These are phyloP conservation scores for Thaumatotibia leucotreta DNA, from an alignment of 1,140 invertebrate genomes.

Conservation along the genomic window DNA sequence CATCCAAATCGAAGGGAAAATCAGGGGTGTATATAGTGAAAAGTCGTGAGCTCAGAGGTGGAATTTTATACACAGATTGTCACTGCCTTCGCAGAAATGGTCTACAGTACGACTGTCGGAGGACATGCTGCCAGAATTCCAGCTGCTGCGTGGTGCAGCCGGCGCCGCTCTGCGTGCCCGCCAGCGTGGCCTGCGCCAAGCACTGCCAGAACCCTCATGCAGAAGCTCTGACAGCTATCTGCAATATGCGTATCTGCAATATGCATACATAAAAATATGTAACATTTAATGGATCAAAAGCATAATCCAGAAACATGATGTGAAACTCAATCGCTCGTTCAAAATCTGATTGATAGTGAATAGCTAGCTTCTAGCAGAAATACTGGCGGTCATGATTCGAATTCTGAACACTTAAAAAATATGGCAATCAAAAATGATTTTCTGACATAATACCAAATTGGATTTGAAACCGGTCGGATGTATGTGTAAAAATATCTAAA, in stretches of 20 bases:
- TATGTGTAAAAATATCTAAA: slow-evolving; percentile 34
- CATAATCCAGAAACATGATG: not conserved
- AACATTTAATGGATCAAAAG: slow-evolving; percentile 23
- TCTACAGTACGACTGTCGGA: slow-evolving; percentile 83
- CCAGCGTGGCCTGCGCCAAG: slow-evolving; percentile 53
- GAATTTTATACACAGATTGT: slow-evolving; percentile 81
- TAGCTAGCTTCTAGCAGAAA: not conserved
- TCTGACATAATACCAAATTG: slow-evolving; percentile 39
- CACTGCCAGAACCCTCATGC: slow-evolving; percentile 54
- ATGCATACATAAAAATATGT: slow-evolving; percentile 19
- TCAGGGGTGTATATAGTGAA: not conserved
- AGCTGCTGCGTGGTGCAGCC: slow-evolving; percentile 80
- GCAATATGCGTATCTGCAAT: slow-evolving; percentile 34
- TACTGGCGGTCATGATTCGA: slow-evolving; percentile 2
- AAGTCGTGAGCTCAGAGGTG: slow-evolving; percentile 81
- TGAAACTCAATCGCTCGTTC: not conserved
- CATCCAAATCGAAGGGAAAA: not conserved
- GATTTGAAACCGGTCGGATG: slow-evolving; percentile 33
- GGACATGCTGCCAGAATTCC: slow-evolving; percentile 80
- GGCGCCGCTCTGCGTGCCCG: slow-evolving; percentile 81
- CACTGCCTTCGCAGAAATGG: slow-evolving; percentile 85
- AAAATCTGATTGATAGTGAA: not conserved
- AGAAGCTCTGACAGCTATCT: slow-evolving; percentile 43
- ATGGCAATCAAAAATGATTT: slow-evolving; percentile 20
- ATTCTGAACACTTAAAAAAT: slow-evolving; percentile 22